A percentile compares a stretch with the other conserved stretches of the same genome.
Conservation (phyloP, 2,888 invertebrate species). For the Eueremaeus valkanovi region DNA sequence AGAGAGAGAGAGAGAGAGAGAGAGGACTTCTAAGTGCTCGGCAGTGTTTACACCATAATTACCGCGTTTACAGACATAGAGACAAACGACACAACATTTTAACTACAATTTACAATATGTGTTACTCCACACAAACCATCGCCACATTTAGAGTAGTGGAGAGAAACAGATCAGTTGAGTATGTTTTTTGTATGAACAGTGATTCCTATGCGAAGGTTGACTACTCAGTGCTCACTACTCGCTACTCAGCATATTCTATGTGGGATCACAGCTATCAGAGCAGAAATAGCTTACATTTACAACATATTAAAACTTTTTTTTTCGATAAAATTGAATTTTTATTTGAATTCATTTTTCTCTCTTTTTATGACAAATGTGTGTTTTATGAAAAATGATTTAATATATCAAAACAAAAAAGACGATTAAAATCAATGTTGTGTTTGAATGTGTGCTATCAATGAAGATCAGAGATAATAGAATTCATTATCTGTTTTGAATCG, state of each 20-base stretch:
- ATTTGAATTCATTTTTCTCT: background rate
- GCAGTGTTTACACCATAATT: slow-evolving; percentile 6
- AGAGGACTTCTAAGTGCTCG: background rate
- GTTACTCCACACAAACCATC: background rate
- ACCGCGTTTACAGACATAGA: slow-evolving; percentile 5
- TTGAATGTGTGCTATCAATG: too few relatives aligned
- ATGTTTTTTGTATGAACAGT: too few relatives aligned
- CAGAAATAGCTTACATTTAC: background rate
- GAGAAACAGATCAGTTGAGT: too few relatives aligned
- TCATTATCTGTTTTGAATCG: too few relatives aligned
- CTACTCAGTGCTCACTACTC: too few relatives aligned
- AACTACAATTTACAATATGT: background rate
- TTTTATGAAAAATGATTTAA: background rate
- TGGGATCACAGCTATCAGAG: slow-evolving; percentile 27
- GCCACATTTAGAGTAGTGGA: too few relatives aligned
- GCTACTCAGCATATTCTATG: too few relatives aligned
- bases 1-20: background rate
- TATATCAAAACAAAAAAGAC: too few relatives aligned
- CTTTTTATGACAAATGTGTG: background rate
- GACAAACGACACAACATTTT: slow-evolving; percentile 14
- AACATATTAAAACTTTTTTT: slow-evolving; percentile 21
- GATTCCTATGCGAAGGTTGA: slow-evolving; percentile 23
- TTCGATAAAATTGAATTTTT: slow-evolving; percentile 19
- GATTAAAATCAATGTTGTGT: too few relatives aligned
- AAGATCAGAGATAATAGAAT: too few relatives aligned